Percentiles rank a stretch among this genome's conserved stretches.
phyloP scores from a whole-genome alignment of 2,113 vertebrate species.

The Cairina moschata region DNA sequence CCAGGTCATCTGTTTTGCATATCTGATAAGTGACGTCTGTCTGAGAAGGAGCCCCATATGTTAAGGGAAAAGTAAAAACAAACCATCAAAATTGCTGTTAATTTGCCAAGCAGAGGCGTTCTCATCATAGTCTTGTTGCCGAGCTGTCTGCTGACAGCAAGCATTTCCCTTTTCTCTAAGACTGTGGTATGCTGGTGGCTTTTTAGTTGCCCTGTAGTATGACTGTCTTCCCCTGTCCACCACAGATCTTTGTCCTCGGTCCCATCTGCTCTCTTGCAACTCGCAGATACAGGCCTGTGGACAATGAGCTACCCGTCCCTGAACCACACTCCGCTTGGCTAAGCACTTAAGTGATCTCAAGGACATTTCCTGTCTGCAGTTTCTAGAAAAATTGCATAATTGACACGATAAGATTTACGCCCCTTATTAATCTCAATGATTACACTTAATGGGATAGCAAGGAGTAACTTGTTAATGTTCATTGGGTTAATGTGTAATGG shows the following conservation, averaged over 20 bases:
- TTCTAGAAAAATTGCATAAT: neutral
- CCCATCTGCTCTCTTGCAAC: neutral
- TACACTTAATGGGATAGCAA: fast-evolving
- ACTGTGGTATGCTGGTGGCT: neutral
- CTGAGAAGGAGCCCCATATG: neutral
- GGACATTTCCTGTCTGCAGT: neutral
- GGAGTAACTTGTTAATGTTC: neutral
- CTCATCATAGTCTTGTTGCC: neutral
- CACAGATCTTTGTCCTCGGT: neutral
- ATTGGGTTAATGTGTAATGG: neutral
- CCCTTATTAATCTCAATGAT: neutral
- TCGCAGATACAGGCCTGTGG: neutral
- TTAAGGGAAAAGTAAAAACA: neutral
- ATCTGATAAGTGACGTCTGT: neutral
- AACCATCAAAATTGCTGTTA: neutral
- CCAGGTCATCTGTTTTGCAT: neutral
- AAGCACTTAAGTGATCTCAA: neutral
- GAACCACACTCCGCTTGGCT: neutral
- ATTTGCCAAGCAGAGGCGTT: neutral
- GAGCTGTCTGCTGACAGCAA: neutral
- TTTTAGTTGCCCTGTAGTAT: neutral
- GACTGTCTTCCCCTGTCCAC: neutral
- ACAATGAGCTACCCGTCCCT: neutral
- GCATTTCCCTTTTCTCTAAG: neutral
- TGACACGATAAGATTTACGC: neutral